Evolutionary conservation across 2,113 vertebrate species (phyloP).

Genomic region (Ursus arctos): DNA sequence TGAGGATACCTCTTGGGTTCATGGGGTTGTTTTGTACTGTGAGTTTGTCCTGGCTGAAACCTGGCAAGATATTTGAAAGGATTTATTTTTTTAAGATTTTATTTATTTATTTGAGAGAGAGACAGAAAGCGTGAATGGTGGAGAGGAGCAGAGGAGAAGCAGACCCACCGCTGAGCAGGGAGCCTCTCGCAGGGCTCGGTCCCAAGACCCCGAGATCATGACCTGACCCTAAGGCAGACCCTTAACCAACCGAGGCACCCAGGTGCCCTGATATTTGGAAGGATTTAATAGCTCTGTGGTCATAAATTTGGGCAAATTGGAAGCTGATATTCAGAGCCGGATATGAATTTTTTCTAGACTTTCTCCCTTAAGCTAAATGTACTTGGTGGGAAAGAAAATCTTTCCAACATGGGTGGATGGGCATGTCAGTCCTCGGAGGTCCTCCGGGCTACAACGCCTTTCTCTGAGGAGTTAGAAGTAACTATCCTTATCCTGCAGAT

Average conservation of each 20-base stretch:
- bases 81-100: too few relatives aligned
- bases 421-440: neutral
- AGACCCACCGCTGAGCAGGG: too few relatives aligned
- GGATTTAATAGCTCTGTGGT: neutral
- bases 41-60: neutral
- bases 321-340: neutral
- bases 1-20: neutral
- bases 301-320: neutral
- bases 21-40: neutral
- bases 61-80: neutral
- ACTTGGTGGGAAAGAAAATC: neutral
- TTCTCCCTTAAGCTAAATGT: neutral
- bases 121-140: too few relatives aligned
- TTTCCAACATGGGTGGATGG: neutral
- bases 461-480: neutral
- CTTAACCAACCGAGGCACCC: too few relatives aligned
- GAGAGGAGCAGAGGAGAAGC: too few relatives aligned
- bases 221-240: too few relatives aligned
- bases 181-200: too few relatives aligned
- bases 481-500: neutral
- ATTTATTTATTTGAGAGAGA: too few relatives aligned
- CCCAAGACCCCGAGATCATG: too few relatives aligned
- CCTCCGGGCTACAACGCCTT: neutral
- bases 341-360: neutral
- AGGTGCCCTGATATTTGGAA: neutral